phyloP scores from a whole-genome alignment of 2,888 invertebrate genomes.

The Asteroscopus sphinx region DNA sequence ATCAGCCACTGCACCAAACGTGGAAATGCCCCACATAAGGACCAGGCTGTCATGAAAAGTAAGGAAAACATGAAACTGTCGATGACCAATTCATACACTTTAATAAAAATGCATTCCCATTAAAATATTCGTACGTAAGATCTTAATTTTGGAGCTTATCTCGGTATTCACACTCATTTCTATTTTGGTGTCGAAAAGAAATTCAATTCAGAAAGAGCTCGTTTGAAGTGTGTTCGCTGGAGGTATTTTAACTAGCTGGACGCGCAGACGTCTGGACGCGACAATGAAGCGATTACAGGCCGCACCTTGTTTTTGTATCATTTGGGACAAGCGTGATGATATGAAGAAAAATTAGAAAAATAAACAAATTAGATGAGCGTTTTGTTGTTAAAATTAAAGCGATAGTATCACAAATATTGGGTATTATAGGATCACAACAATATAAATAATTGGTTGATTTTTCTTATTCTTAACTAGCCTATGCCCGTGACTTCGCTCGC shows the following conservation, averaged over 20 bases:
- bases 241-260: constrained; percentile 44
- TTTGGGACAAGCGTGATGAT: constrained; percentile 37
- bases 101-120: not conserved
- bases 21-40: too few species aligned
- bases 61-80: too few species aligned
- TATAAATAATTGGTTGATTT: too few species aligned
- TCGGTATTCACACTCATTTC: constrained; percentile 33
- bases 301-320: constrained; percentile 60
- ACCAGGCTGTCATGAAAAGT: too few species aligned
- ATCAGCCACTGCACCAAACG: too few species aligned
- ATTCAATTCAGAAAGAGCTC: constrained; percentile 21
- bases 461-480: too few species aligned
- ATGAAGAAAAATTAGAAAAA: not conserved
- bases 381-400: not conserved
- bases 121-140: constrained; percentile 17
- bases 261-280: constrained; percentile 39
- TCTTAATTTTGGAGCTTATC: constrained; percentile 39
- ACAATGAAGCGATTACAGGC: constrained; percentile 64
- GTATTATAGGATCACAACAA: too few species aligned
- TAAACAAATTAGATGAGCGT: not conserved
- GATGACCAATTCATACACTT: not conserved
- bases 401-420: not conserved
- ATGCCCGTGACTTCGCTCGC: too few species aligned
- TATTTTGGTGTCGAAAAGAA: constrained; percentile 44
- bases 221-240: constrained; percentile 26